phyloP scores from a whole-genome alignment of 2,888 invertebrate species.

The Herminia tarsipennalis region DNA sequence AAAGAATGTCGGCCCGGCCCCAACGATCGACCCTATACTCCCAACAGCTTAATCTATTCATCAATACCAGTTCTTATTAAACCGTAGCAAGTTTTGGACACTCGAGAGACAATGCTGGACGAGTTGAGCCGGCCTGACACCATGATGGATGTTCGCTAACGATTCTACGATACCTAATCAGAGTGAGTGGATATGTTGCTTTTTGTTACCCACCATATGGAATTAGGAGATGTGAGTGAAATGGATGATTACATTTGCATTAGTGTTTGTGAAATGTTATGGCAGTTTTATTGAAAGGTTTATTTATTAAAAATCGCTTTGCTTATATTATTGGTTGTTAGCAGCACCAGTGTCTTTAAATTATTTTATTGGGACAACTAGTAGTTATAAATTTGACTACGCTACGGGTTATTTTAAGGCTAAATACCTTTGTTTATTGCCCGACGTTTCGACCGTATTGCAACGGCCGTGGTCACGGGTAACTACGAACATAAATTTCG shows the following conservation, averaged over 20 bases:
- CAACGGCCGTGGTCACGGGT: too few species aligned
- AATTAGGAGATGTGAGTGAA: conserved; percentile 13
- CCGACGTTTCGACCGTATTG: too few species aligned
- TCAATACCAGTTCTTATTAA: conserved; percentile 39
- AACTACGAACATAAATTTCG: too few species aligned
- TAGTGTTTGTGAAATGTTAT: background rate
- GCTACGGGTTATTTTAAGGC: too few species aligned
- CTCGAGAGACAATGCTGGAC: conserved; percentile 50
- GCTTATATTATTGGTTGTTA: too few species aligned
- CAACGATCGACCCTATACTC: conserved; percentile 9
- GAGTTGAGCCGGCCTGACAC: conserved; percentile 53
- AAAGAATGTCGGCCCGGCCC: background rate
- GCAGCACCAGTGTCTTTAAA: too few species aligned
- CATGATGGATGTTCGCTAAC: conserved; percentile 61
- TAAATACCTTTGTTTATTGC: too few species aligned
- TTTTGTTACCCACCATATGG: conserved; percentile 37
- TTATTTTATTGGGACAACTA: too few species aligned
- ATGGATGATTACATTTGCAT: conserved; percentile 14
- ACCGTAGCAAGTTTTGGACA: conserved; percentile 41
- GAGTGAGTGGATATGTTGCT: conserved; percentile 45
- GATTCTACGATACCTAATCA: conserved; percentile 54
- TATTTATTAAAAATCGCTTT: too few species aligned
- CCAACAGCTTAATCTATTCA: conserved; percentile 27
- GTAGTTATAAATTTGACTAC: too few species aligned
- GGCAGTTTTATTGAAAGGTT: background rate